Conservation (phyloP, 2,797 vertebrate species). For the Xiphorhynchus erythropygius region DNA sequence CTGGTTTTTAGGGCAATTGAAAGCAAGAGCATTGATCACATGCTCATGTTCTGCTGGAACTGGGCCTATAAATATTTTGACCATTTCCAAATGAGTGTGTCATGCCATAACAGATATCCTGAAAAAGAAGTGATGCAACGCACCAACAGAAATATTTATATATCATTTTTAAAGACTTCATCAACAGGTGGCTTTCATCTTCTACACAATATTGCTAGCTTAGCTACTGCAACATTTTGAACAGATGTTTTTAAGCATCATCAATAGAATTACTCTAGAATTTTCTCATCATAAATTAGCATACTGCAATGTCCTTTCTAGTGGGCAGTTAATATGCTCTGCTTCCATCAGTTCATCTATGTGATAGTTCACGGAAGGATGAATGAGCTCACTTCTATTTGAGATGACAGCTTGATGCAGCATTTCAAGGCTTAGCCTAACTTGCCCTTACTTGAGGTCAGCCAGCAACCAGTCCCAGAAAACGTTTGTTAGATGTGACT, state of each 20-base stretch:
- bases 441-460: constrained; percentile 65
- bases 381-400: constrained; percentile 56
- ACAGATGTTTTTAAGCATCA: constrained; percentile 9
- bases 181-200: constrained; percentile 38
- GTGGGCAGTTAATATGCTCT: constrained; percentile 42
- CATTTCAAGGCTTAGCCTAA: constrained; percentile 70
- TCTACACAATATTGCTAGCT: not conserved
- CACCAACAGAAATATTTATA: not conserved
- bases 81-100: not conserved
- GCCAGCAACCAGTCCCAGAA: constrained; percentile 50
- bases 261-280: constrained; percentile 10
- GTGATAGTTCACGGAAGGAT: constrained; percentile 47
- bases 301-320: constrained; percentile 1
- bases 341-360: constrained; percentile 28
- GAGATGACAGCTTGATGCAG: constrained; percentile 56
- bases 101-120: not conserved
- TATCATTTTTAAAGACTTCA: not conserved
- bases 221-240: not conserved
- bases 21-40: not conserved
- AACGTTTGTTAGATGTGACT: constrained; percentile 61
- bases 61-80: not conserved
- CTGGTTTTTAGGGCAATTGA: not conserved
- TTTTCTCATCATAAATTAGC: constrained; percentile 60
- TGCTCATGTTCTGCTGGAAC: not conserved
- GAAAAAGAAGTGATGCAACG: constrained; percentile 1